These are phyloP conservation scores for Botia almorhae DNA, from an alignment of 2,797 vertebrate species.

Conservation along the genomic window DNA sequence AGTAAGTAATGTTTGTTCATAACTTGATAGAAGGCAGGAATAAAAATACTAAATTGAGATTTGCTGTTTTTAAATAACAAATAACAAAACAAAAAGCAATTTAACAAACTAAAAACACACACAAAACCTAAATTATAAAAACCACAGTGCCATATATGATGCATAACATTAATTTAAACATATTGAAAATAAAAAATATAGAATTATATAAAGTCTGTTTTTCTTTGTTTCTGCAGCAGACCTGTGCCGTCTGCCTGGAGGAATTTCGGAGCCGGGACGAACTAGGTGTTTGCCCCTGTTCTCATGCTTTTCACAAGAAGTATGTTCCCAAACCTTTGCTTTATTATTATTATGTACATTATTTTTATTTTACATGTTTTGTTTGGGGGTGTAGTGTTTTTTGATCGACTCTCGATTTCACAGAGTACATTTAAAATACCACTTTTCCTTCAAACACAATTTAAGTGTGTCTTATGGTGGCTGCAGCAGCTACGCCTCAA, in stretches of 20 bases:
- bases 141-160: background rate
- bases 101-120: background rate
- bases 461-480: background rate
- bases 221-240: slow-evolving; percentile 72
- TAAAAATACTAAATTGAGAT: background rate
- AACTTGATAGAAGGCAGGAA: background rate
- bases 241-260: slow-evolving; percentile 83
- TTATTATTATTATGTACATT: background rate
- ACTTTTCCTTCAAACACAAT: background rate
- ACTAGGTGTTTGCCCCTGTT: slow-evolving; percentile 82
- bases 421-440: background rate
- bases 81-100: too few relatives aligned
- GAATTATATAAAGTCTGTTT: background rate
- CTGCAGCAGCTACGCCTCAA: background rate
- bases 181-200: background rate
- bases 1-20: slow-evolving; percentile 67
- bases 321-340: slow-evolving; percentile 63
- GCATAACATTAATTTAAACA: slow-evolving; percentile 10
- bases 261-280: slow-evolving; percentile 82
- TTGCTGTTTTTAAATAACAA: too few relatives aligned
- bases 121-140: background rate
- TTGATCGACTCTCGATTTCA: background rate
- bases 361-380: background rate
- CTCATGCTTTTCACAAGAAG: slow-evolving; percentile 86
- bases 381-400: too few relatives aligned